These are phyloP conservation scores for Cyrtodaria siliqua DNA, from an alignment of 2,888 invertebrate species.

Conservation along the genomic window DNA sequence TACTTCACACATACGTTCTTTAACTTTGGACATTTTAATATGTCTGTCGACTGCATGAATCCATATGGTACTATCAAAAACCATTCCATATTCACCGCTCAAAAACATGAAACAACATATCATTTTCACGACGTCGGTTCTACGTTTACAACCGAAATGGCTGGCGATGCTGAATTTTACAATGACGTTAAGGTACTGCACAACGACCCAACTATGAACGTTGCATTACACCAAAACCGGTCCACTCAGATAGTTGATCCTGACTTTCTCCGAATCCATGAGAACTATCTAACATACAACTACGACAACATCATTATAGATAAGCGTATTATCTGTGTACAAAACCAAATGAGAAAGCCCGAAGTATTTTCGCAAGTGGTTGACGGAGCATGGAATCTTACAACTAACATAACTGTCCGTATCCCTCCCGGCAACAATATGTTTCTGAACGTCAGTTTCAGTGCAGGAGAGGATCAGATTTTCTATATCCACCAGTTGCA, in stretches of 20 bases:
- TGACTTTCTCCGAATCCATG: slow-evolving; percentile 38
- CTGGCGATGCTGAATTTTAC: slow-evolving; percentile 61
- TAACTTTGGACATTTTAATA: slow-evolving; percentile 71
- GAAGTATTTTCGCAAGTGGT: slow-evolving; percentile 54
- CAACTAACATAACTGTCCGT: slow-evolving; percentile 71
- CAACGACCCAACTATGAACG: slow-evolving; percentile 40
- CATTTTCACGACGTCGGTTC: slow-evolving; percentile 56
- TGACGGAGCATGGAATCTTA: slow-evolving; percentile 71
- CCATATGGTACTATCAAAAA: slow-evolving; percentile 70
- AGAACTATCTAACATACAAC: slow-evolving; percentile 59
- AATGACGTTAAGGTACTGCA: slow-evolving; percentile 44
- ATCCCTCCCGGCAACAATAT: slow-evolving; percentile 75
- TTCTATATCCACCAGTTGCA: slow-evolving; percentile 72
- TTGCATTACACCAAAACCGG: slow-evolving; percentile 10
- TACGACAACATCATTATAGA: slow-evolving; percentile 44
- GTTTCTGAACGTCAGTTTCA: slow-evolving; percentile 76
- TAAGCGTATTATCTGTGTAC: slow-evolving; percentile 65
- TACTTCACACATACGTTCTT: slow-evolving; percentile 62
- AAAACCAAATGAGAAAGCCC: slow-evolving; percentile 62
- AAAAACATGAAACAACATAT: slow-evolving; percentile 65
- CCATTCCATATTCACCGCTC: slow-evolving; percentile 62
- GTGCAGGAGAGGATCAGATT: slow-evolving; percentile 72
- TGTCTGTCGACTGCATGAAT: slow-evolving; percentile 74
- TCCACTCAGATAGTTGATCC: slow-evolving; percentile 28
- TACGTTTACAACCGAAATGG: slow-evolving; percentile 52